Conservation (phyloP, 2,888 invertebrate species). For the Prosopocoilus inquinatus region DNA sequence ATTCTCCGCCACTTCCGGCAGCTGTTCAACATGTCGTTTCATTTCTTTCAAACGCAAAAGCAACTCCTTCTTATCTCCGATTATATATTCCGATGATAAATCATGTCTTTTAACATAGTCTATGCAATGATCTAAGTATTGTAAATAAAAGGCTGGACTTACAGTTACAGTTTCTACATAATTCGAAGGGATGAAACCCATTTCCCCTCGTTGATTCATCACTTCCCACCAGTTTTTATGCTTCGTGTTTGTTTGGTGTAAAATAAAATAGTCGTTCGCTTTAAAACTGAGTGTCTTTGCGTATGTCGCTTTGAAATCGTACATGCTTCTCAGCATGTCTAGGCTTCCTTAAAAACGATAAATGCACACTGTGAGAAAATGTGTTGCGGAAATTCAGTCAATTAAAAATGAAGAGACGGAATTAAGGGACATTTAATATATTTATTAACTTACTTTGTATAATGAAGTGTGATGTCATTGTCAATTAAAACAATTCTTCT, state of each 20-base stretch:
- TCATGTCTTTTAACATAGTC: slow-evolving; percentile 44
- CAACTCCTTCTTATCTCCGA: slow-evolving; percentile 62
- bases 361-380: not conserved
- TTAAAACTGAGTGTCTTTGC: slow-evolving; percentile 80
- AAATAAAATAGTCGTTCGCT: slow-evolving; percentile 76
- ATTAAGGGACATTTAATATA: not conserved
- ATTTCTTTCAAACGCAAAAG: slow-evolving; percentile 62
- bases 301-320: slow-evolving; percentile 81
- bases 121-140: slow-evolving; percentile 71
- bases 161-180: slow-evolving; percentile 80
- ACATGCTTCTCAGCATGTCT: slow-evolving; percentile 81
- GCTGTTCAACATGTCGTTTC: slow-evolving; percentile 58
- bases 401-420: not conserved
- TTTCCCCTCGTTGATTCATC: slow-evolving; percentile 75
- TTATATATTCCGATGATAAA: slow-evolving; percentile 33
- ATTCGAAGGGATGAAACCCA: slow-evolving; percentile 85
- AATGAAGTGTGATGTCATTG: not conserved
- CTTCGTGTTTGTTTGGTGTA: slow-evolving; percentile 75
- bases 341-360: slow-evolving; percentile 57
- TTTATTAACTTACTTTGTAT: not conserved
- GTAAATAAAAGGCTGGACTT: slow-evolving; percentile 66
- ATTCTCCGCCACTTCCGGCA: slow-evolving; percentile 38
- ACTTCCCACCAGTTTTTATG: slow-evolving; percentile 90
- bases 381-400: not conserved
- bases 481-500: not conserved